A percentile compares a stretch with the other conserved stretches of the same genome.
Evolutionary conservation across 2,888 invertebrate genomes (phyloP).

Genomic region (Neoitamus cyanurus): DNA sequence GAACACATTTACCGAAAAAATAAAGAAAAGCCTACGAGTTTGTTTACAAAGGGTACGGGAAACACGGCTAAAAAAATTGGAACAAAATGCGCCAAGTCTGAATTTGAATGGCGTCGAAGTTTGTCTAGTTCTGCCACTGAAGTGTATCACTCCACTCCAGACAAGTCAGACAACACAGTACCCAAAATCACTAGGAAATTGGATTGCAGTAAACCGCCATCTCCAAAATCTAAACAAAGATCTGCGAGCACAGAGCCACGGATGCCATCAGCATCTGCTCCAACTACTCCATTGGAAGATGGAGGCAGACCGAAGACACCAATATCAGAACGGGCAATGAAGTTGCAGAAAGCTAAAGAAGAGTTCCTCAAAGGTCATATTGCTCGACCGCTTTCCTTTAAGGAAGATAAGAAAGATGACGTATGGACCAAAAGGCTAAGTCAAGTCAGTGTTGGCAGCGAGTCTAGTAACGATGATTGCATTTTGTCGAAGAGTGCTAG

Average conservation of each 20-base stretch:
- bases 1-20: constrained; percentile 63
- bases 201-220: constrained; percentile 58
- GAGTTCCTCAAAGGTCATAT: constrained; percentile 72
- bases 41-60: constrained; percentile 51
- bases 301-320: constrained; percentile 60
- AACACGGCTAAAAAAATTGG: constrained; percentile 56
- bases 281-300: constrained; percentile 56
- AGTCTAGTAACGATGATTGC: constrained; percentile 68
- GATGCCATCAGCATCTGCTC: constrained; percentile 54
- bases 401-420: constrained; percentile 54
- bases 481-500: constrained; percentile 78
- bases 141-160: constrained; percentile 55
- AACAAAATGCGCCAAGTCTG: constrained; percentile 54
- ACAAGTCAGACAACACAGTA: constrained; percentile 61
- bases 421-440: constrained; percentile 66
- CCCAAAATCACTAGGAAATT: constrained; percentile 63
- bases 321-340: constrained; percentile 69
- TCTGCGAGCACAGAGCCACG: constrained; percentile 45
- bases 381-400: constrained; percentile 37
- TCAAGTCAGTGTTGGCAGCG: constrained; percentile 74
- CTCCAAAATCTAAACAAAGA: constrained; percentile 57
- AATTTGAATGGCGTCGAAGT: constrained; percentile 48
- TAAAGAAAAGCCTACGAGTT: constrained; percentile 55
- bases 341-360: constrained; percentile 77
- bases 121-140: constrained; percentile 51